These are phyloP conservation scores for Aphelocoma coerulescens DNA, from an alignment of 2,113 vertebrate genomes.

Conservation along the genomic window DNA sequence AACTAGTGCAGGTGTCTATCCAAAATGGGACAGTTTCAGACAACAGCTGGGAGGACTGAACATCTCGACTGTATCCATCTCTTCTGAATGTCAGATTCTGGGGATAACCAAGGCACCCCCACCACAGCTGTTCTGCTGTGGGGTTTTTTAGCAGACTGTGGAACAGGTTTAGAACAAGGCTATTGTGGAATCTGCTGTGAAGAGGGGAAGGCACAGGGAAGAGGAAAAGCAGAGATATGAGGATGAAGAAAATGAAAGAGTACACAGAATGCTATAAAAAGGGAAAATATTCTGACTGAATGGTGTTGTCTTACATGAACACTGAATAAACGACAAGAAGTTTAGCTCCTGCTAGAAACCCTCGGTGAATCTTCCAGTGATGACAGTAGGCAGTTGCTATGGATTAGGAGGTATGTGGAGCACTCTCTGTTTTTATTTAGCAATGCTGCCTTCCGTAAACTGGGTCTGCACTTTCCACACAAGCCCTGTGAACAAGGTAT, in stretches of 20 bases:
- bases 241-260: background rate
- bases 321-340: background rate
- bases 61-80: background rate
- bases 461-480: background rate
- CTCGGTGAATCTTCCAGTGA: background rate
- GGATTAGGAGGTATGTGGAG: background rate
- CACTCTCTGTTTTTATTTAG: background rate
- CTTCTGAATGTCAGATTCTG: background rate
- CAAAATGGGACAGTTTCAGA: background rate
- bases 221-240: background rate
- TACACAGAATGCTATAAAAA: background rate
- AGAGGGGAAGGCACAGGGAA: background rate
- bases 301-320: background rate
- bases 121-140: background rate
- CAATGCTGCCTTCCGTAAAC: background rate
- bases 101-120: background rate
- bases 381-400: background rate
- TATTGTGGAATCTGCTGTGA: background rate
- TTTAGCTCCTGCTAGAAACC: background rate
- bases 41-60: background rate
- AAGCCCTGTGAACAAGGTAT: background rate
- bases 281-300: background rate
- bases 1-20: background rate
- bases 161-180: background rate
- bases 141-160: background rate